phyloP scores from a whole-genome alignment of 2,797 vertebrate genomes.

The Typhlichthys eigenmanni region DNA sequence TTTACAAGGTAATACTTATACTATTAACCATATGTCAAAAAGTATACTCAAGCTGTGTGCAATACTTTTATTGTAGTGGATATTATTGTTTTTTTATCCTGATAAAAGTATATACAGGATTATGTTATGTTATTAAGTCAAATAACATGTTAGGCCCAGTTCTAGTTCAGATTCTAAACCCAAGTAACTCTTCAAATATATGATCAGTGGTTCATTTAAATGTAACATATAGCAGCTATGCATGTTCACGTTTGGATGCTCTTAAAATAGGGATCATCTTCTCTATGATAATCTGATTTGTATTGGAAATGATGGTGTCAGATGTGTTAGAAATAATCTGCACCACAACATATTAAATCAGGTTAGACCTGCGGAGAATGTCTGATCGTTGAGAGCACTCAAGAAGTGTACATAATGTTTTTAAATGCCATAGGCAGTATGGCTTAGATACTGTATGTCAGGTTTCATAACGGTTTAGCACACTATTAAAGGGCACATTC shows the following conservation, averaged over 20 bases:
- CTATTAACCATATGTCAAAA: slow-evolving; percentile 33
- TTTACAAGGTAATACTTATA: slow-evolving; percentile 22
- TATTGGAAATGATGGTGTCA: slow-evolving; percentile 2
- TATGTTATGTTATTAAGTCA: slow-evolving; percentile 1
- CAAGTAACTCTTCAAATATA: neutral
- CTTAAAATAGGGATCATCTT: slow-evolving; percentile 19
- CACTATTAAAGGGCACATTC: no score
- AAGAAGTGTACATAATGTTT: slow-evolving; percentile 20
- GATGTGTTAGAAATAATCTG: neutral
- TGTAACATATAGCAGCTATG: slow-evolving; percentile 42
- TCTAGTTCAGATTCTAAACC: slow-evolving; percentile 5
- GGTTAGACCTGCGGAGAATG: neutral
- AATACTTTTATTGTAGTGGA: slow-evolving; percentile 11
- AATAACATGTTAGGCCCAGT: slow-evolving; percentile 2
- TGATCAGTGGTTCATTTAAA: slow-evolving; percentile 22
- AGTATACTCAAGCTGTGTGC: slow-evolving; percentile 19
- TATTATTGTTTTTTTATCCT: slow-evolving; percentile 4
- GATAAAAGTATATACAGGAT: neutral
- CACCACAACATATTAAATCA: neutral
- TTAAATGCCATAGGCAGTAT: slow-evolving; percentile 3
- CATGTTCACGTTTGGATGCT: slow-evolving; percentile 43
- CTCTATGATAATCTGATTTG: neutral
- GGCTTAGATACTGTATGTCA: slow-evolving; percentile 4
- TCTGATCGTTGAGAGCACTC: slow-evolving; percentile 17
- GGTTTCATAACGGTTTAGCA: no score